Evolutionary conservation across 2,113 vertebrate genomes (phyloP).

Genomic region (Gymnogyps californianus): DNA sequence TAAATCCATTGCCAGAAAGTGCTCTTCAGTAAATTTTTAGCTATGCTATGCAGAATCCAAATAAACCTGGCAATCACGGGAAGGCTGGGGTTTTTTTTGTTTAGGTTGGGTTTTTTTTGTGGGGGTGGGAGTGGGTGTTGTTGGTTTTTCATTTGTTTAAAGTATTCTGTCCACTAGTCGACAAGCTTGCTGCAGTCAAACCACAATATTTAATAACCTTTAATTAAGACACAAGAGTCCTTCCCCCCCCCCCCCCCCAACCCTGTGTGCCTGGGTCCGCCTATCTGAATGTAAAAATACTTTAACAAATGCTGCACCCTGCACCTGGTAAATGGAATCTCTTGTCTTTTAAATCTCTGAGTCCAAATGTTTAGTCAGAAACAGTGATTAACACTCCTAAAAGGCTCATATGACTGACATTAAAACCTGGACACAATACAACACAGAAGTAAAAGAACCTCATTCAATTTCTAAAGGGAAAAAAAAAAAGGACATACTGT

Average conservation of each 20-base stretch:
- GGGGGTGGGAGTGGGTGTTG: not conserved
- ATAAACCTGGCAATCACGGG: not conserved
- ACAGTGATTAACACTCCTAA: not conserved
- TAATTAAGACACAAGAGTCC: not conserved
- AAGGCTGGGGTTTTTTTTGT: not conserved
- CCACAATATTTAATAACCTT: not conserved
- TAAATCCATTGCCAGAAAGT: not conserved
- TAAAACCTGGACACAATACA: not conserved
- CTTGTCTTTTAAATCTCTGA: not conserved
- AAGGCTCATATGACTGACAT: slow-evolving; percentile 5
- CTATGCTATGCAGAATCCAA: not conserved
- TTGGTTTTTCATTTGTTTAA: not conserved
- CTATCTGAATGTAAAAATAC: not conserved
- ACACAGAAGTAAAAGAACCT: not conserved
- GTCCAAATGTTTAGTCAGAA: slow-evolving; percentile 5
- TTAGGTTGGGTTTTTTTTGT: not conserved
- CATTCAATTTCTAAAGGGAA: not conserved
- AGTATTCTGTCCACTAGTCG: not conserved
- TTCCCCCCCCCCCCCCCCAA: not conserved
- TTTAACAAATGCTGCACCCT: not conserved
- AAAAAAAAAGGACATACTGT: not conserved
- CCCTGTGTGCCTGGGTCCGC: not conserved
- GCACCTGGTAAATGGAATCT: not conserved
- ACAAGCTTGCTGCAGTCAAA: not conserved
- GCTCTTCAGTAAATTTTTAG: not conserved